A percentile compares a stretch with the other conserved stretches of the same genome.
Evolutionary conservation across 2,888 invertebrate genomes (phyloP).

Genomic region (Diarsia rubi): DNA sequence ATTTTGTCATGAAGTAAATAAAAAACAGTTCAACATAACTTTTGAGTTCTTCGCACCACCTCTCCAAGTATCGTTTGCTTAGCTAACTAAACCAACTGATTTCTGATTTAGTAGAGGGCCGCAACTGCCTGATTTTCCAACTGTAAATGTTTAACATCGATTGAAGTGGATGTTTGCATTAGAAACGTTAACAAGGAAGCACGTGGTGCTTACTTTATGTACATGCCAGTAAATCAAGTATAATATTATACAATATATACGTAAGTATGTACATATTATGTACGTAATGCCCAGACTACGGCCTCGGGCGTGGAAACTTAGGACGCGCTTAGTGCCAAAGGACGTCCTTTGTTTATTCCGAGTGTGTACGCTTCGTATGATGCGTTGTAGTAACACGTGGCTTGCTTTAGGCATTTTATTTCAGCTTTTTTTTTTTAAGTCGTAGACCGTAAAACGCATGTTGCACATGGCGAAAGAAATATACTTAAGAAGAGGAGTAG

Average conservation of each 20-base stretch:
- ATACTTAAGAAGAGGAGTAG: too few relatives aligned
- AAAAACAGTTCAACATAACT: neutral
- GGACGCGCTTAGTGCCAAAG: neutral
- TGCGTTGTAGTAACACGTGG: neutral
- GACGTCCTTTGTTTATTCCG: neutral
- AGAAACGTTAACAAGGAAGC: conserved; percentile 19
- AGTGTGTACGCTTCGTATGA: neutral
- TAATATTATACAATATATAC: neutral
- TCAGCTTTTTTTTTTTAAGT: neutral
- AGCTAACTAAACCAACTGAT: conserved; percentile 1
- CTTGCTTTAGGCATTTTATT: neutral
- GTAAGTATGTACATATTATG: neutral
- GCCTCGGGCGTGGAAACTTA: neutral
- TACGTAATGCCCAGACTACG: neutral
- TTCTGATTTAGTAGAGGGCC: conserved; percentile 1
- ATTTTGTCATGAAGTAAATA: neutral
- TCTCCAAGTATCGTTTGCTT: neutral
- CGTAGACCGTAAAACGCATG: neutral
- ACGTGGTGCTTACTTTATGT: neutral
- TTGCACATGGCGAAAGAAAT: too few relatives aligned
- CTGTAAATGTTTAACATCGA: conserved; percentile 36
- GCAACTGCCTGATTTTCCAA: conserved; percentile 9
- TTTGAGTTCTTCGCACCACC: neutral
- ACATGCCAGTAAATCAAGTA: neutral
- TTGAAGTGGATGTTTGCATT: conserved; percentile 17